These are phyloP conservation scores for Pristionchus maxplancki DNA, from an alignment of 2,888 invertebrate genomes.

Conservation along the genomic window DNA sequence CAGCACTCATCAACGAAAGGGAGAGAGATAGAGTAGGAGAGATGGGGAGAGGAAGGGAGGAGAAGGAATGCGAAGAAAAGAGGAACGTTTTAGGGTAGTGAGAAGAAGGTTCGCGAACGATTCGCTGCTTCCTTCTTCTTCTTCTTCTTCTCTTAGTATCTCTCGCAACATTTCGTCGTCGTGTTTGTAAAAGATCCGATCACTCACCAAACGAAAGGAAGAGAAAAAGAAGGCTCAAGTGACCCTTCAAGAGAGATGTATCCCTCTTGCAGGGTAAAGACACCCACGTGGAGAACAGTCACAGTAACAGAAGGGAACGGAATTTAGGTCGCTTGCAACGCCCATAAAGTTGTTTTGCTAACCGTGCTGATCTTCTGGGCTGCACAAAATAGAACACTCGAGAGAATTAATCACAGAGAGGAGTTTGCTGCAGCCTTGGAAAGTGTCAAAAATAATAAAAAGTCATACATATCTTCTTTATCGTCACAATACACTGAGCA, in stretches of 20 bases:
- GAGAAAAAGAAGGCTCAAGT: neutral
- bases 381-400: neutral
- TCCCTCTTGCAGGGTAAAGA: neutral
- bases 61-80: neutral
- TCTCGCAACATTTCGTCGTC: constrained; percentile 13
- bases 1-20: constrained; percentile 2
- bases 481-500: constrained; percentile 41
- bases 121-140: neutral
- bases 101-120: neutral
- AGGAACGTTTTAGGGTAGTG: neutral
- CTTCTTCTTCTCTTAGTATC: neutral
- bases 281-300: neutral
- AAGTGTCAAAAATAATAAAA: no score
- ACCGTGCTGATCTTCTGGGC: neutral
- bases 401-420: no score
- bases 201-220: neutral
- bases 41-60: neutral
- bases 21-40: neutral
- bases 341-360: neutral
- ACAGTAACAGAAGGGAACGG: neutral
- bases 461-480: neutral
- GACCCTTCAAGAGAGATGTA: neutral
- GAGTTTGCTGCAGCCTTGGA: no score
- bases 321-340: neutral
- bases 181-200: constrained; percentile 27